Base-by-base conservation (phyloP, 2,113 vertebrate genomes). In the Rattus norvegicus region DNA sequence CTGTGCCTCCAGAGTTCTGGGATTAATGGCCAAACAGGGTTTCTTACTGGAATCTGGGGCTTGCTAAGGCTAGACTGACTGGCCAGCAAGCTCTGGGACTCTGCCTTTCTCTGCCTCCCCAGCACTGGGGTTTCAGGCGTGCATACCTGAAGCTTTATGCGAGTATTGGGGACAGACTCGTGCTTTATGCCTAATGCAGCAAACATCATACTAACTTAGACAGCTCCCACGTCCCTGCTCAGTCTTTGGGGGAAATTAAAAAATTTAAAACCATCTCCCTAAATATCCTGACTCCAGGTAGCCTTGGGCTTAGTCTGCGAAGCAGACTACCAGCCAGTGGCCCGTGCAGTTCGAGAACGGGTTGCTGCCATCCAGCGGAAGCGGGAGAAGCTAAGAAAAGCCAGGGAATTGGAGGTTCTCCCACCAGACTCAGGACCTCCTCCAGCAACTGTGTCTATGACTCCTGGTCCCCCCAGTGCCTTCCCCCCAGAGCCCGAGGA, bases 301-400 rank as follows among this genome's bases (percentile, higher is more conserved):
- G 98, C 99, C 28, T 97, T 99, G 95, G 99, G 99, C 17, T 99
- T 99, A 4, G 98, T 99, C 52, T 99, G 99, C 0, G 99, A 99
- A 97, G 99, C 98, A 0, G 99, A 99, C 97, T 99, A 99, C 96
- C 99, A 99, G 95, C 98, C 99, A 88, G 99, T 99, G 93, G 99
- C 99, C 97, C 99, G 99, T 95, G 99, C 99, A 0, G 99, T 99
- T 87, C 98, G 99, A 63, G 98, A 99, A 96, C 97, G 99, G 0
- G 99, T 99, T 54, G 98, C 99, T 0, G 98, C 98, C 97, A 99
- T 99, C 96, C 99, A 99, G 90, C 98, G 99, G 1, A 99, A 99
- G 94, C 98, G 99, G 6, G 99, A 99, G 95, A 99, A 99, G 96
- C 97, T 97, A 77, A 99, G 98, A 4, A 98, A 97, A 3, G 97